A percentile compares a stretch with the other conserved stretches of the same genome.
Evolutionary conservation across 2,113 vertebrate species (phyloP).

Genomic region (Xenopus borealis): DNA sequence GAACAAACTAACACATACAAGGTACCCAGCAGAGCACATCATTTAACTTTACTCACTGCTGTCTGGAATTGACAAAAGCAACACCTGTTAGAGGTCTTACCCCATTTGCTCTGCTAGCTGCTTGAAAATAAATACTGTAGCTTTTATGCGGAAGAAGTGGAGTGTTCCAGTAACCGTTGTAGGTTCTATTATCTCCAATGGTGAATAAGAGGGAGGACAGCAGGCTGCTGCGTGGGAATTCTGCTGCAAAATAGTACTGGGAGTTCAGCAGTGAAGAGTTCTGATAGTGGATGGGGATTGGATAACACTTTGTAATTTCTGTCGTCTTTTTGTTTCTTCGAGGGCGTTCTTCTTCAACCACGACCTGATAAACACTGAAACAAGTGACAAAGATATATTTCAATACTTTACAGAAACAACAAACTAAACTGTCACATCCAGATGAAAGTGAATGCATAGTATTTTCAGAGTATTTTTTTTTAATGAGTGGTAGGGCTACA

Average conservation of each 20-base stretch:
- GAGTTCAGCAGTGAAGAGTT: constrained; percentile 86
- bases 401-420: no score
- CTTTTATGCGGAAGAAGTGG: constrained; percentile 96
- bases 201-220: constrained; percentile 84
- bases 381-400: constrained; percentile 30
- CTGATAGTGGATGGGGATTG: constrained; percentile 92
- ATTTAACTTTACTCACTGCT: neutral
- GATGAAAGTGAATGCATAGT: no score
- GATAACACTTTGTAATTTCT: constrained; percentile 92
- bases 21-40: constrained; percentile 1
- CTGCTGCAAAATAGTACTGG: constrained; percentile 91
- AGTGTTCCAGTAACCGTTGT: constrained; percentile 93
- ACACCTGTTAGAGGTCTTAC: constrained; percentile 64
- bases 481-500: no score
- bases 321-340: constrained; percentile 84
- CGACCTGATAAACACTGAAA: constrained; percentile 89
- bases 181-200: constrained; percentile 93
- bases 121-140: constrained; percentile 97
- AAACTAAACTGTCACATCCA: no score
- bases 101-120: constrained; percentile 94
- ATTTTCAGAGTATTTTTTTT: no score
- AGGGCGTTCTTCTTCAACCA: constrained; percentile 92
- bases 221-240: constrained; percentile 77
- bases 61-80: neutral
- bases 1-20: constrained; percentile 9